A percentile compares a stretch with the other conserved stretches of the same genome.
These are phyloP conservation scores for Otis tarda DNA, from an alignment of 2,113 vertebrate genomes.

Conservation along the genomic window DNA sequence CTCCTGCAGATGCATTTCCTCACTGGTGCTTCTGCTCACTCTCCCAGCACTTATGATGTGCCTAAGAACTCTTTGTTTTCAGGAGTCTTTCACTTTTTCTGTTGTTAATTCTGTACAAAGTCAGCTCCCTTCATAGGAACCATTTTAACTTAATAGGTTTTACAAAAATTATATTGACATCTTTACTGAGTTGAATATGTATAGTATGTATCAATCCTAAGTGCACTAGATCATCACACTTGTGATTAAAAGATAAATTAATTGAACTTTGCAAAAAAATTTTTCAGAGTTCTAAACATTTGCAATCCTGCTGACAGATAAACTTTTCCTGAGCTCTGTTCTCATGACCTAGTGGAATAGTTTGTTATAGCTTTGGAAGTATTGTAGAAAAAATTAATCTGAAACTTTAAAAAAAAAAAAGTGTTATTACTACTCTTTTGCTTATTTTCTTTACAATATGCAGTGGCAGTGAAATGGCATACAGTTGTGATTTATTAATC, in stretches of 20 bases:
- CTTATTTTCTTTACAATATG: background rate
- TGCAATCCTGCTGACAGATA: background rate
- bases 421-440: background rate
- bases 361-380: background rate
- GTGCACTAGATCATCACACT: background rate
- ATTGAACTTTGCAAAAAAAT: background rate
- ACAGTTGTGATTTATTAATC: background rate
- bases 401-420: background rate
- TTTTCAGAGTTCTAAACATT: background rate
- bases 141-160: background rate
- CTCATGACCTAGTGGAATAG: background rate
- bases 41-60: background rate
- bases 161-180: background rate
- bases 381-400: background rate
- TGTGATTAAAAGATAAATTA: background rate
- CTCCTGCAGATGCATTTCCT: background rate
- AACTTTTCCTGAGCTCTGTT: background rate
- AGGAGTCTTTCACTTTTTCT: background rate
- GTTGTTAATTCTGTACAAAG: background rate
- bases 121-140: background rate
- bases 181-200: background rate
- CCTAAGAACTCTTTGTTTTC: background rate
- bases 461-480: background rate
- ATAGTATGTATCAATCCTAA: background rate
- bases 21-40: background rate